Base-by-base conservation (phyloP, 53 echinoderm and acorn worm genomes). In the Patiria pectinifera region DNA sequence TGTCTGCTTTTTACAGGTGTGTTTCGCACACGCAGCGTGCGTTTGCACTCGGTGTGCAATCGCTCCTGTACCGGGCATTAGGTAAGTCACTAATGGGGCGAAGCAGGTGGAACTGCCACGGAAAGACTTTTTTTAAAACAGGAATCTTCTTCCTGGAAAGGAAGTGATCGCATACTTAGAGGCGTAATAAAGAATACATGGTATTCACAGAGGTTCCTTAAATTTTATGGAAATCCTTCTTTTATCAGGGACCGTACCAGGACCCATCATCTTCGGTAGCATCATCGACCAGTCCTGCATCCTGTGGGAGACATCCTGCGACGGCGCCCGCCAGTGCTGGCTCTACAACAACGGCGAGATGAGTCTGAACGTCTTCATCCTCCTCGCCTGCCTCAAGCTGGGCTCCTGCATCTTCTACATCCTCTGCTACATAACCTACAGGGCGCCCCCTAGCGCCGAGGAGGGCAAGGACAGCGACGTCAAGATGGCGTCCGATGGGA, bases 201-300 rank as follows among this genome's bases (percentile, higher is more conserved):
- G 35, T 35, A 35, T 35, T 35, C 2, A 9, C 24, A 9, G 74
- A 10, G 11, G 4, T 14, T 18, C 24, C 21, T 24, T 4, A 74
- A 74, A 3, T 6, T 23, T 23, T 6, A 10, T 74, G 74, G 11
- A 6, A 15, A 1, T 69, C 16, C 16, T 69, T 69, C 16, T 69
- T 69, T 69, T 11, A 23, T 74, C 74, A 97, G 97, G 97, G 10
- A 96, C 92, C 16, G 94, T 95, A 35, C 96, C 96, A 23, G 94
- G 95, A 1, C 95, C 97, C 5, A 95, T 97, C 60, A 91, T 96
- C 48, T 96, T 97, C 35, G 97, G 97, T 25, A 58, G 92, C 13
- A 87, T 97, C 77, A 96, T 97, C 85, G 97, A 97, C 91, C 94
- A 84, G 47, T 91, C 97, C 9, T 97, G 97, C 81, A 91, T 97